Percentiles rank a stretch among this genome's conserved stretches.
Evolutionary conservation across 2,797 vertebrate species (phyloP).

Genomic region (Lacerta agilis): DNA sequence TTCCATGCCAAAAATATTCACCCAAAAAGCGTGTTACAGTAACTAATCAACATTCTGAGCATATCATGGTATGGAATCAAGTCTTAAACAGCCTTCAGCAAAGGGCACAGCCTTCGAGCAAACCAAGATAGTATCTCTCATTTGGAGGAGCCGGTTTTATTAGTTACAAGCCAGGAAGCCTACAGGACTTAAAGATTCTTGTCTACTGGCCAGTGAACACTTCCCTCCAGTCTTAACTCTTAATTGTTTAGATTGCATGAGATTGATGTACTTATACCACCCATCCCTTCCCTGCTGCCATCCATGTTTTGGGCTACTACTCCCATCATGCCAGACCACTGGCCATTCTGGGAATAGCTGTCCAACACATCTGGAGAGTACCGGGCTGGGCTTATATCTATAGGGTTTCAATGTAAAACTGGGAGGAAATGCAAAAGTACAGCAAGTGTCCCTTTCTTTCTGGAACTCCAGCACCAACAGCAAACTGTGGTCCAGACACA

Average conservation of each 20-base stretch:
- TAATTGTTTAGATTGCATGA: neutral
- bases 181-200: neutral
- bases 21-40: neutral
- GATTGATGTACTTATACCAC: neutral
- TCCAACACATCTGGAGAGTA: too few species aligned
- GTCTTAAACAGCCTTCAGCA: too few species aligned
- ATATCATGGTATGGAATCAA: neutral
- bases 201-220: neutral
- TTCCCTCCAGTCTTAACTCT: neutral
- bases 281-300: too few species aligned
- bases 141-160: neutral
- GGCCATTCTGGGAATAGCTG: too few species aligned
- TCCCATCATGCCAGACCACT: too few species aligned
- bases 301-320: too few species aligned
- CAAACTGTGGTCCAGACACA: neutral
- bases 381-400: too few species aligned
- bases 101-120: neutral
- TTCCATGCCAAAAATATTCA: neutral
- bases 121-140: neutral
- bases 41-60: neutral
- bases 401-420: neutral
- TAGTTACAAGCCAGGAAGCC: neutral
- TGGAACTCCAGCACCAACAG: neutral
- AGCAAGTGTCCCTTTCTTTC: neutral
- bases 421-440: neutral